Percentiles rank a stretch among this genome's conserved stretches.
phyloP scores from a whole-genome alignment of 2,888 invertebrate species.

The Cheilosia vernalis region DNA sequence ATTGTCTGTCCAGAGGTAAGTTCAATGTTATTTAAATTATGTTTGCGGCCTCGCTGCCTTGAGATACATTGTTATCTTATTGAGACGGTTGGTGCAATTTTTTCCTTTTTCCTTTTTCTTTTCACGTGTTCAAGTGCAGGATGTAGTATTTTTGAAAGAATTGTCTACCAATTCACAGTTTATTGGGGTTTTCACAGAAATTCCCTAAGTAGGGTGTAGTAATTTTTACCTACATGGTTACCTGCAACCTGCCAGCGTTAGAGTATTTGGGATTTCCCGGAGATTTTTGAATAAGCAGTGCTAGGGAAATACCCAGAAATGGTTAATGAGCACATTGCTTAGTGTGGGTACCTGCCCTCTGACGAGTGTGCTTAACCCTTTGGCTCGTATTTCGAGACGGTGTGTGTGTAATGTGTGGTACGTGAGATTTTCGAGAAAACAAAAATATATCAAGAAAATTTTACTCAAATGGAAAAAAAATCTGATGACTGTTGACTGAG shows the following conservation, averaged over 20 bases:
- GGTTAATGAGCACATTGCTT: constrained; percentile 36
- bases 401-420: neutral
- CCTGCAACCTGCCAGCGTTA: constrained; percentile 11
- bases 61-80: constrained; percentile 46
- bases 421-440: neutral
- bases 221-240: neutral
- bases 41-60: neutral
- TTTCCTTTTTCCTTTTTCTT: neutral
- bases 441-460: neutral
- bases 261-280: constrained; percentile 36
- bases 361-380: constrained; percentile 41
- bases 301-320: constrained; percentile 40
- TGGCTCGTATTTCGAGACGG: neutral
- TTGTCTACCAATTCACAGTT: constrained; percentile 37
- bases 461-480: too few species aligned
- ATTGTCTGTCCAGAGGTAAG: constrained; percentile 77
- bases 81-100: constrained; percentile 18
- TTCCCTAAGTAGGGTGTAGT: constrained; percentile 17
- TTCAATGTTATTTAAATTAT: constrained; percentile 21
- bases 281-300: constrained; percentile 49
- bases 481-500: too few species aligned
- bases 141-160: neutral
- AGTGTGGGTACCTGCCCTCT: neutral
- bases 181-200: constrained; percentile 67
- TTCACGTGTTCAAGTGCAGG: constrained; percentile 15